Base-by-base conservation (phyloP, 2,113 vertebrate species). In the Phrynosoma blainvillii region DNA sequence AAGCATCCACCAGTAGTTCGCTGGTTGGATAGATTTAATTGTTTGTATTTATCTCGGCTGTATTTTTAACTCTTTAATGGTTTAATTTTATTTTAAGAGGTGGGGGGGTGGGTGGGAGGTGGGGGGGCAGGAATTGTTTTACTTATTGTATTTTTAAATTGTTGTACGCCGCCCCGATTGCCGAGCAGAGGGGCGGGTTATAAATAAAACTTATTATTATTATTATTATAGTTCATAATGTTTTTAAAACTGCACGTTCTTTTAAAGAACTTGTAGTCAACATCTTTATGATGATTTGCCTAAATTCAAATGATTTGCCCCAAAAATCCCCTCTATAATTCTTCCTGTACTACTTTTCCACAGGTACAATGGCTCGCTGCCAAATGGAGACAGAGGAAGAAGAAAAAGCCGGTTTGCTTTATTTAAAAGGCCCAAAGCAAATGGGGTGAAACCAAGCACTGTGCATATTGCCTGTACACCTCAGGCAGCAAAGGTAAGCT, bases 301-400 rank as follows among this genome's bases (percentile, higher is more conserved):
- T 27, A 80, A 36, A 75, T 78, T 62, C 59, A 62, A 6, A 74
- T 36, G 36, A 47, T 79, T 62, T 12, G 80, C 36, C 13, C 74
- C 80, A 54, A 36, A 75, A 79, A 80, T 78, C 56, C 36, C 11
- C 25, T 70, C 84, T 68, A 36, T 91, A 5, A 74, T 70, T 88
- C 27, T 90, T 92, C 85, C 56, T 78, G 59, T 10, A 91, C 3
- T 92, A 27, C 3, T 92, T 88, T 93, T 87, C 47, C 76, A 23
- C 94, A 99, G 99, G 96, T 99, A 99, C 97, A 99, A 99, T 98
- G 99, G 99, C 93, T 99, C 98, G 94, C 97, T 99, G 93, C 98
- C 99, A 94, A 99, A 99, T 25, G 99, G 99, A 78, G 99, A 99
- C 93, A 97, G 98, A 93, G 99, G 99, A 95, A 97, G 99, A 94